phyloP scores from a whole-genome alignment of 1,140 invertebrate genomes.

The Temnothorax curvispinosus region DNA sequence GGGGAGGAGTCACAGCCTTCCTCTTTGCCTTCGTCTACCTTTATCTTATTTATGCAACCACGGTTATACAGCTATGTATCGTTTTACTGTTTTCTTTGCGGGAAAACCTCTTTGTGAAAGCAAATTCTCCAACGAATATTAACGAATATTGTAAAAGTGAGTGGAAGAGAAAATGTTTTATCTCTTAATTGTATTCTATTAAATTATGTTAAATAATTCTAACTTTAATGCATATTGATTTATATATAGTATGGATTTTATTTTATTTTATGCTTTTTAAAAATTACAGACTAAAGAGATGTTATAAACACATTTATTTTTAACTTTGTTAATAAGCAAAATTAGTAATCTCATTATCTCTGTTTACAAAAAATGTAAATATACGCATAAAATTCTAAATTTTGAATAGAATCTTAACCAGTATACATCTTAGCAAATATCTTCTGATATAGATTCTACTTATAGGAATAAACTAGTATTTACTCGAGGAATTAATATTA shows the following conservation, averaged over 20 bases:
- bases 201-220: neutral
- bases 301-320: neutral
- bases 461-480: neutral
- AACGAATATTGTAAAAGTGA: neutral
- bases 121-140: neutral
- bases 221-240: neutral
- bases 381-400: neutral
- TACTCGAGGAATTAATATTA: neutral
- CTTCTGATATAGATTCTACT: neutral
- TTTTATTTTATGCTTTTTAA: neutral
- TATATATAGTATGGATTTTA: neutral
- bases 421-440: neutral
- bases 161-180: neutral
- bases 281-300: neutral
- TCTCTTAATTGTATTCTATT: neutral
- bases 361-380: neutral
- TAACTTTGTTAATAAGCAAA: neutral
- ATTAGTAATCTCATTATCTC: neutral
- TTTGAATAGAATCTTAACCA: neutral
- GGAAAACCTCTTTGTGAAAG: neutral
- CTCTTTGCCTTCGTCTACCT: conserved; percentile 10
- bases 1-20: neutral
- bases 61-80: neutral
- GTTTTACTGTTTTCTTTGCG: conserved; percentile 2
- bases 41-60: conserved; percentile 53